Evolutionary conservation across 1,140 invertebrate genomes (phyloP), one percentile per base, ranked within the genome.

Genomic region (Nasonia vitripennis): DNA sequence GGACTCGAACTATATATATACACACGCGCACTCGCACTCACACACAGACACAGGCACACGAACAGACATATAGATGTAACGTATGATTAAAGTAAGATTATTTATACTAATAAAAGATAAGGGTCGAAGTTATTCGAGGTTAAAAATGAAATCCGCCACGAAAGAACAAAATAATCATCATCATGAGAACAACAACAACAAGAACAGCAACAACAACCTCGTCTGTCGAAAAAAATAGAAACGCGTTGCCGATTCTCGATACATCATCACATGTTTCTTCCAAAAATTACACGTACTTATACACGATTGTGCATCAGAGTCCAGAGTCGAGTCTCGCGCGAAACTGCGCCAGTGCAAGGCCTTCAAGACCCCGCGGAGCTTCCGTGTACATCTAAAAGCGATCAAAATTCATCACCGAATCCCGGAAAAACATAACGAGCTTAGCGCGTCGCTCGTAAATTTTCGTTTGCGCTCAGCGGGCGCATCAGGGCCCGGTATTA

Each of bases 131-230:
- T 78, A 78, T 87, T 81, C 55, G 77, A 80, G 83, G 51, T 71
- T 86, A 37, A 48, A 73, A 62, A 27, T 27, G 27, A 48, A 55
- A 86, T 86, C 86, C 84, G 86, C 27, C 74, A 71, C 31, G 14
- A 34, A 34, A 17, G 23, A 51, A 51, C 48, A 55, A 67, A 67
- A 83, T 31, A 77, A 9, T 67, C 51, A 83, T 77, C 45, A 62
- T 27, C 48, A n/a, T 17, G 17, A 17, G 51, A 55, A 45, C 41
- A 55, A 55, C 51, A 55, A 17, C 51, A 20, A 55, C 14, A 55
- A 17, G 51, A 55, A 45, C 41, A 55, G 17, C 51, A 55, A 17
- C 51, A 20, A 14, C 51, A 55, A 55, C 0, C 27, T 74, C 70
- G 80, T 74, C 14, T 55, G 10, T 51, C 37, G 12, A 87, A 27